Conservation (phyloP, 2,113 vertebrate species). For the Pomatostomus ruficeps region DNA sequence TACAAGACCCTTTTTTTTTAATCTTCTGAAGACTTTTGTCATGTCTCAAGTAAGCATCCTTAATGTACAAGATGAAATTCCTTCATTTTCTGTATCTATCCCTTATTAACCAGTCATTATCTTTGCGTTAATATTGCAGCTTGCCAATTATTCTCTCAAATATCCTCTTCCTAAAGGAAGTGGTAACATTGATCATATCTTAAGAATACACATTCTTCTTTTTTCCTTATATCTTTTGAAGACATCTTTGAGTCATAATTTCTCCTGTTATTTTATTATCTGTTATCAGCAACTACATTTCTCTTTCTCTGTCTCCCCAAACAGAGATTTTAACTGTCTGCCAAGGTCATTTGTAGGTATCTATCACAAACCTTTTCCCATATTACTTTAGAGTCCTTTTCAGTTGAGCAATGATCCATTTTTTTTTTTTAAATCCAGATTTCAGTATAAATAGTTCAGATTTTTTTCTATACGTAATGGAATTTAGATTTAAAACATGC, state of each 20-base stretch:
- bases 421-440: not conserved
- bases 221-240: not conserved
- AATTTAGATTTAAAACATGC: not conserved
- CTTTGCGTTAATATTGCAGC: not conserved
- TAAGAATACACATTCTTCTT: not conserved
- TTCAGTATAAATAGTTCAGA: not conserved
- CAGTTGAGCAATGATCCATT: not conserved
- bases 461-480: not conserved
- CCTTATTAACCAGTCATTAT: not conserved
- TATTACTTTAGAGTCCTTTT: not conserved
- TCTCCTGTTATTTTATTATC: not conserved
- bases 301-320: not conserved
- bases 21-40: not conserved
- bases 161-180: not conserved
- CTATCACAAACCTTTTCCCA: not conserved
- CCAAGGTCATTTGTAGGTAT: not conserved
- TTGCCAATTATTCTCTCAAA: not conserved
- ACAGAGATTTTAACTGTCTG: not conserved
- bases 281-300: not conserved
- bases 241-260: not conserved
- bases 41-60: not conserved
- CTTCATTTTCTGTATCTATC: not conserved
- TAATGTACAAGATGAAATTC: not conserved
- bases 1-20: not conserved
- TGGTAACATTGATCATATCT: not conserved